Percentiles rank a stretch among this genome's conserved stretches.
Evolutionary conservation across 1,140 invertebrate genomes (phyloP).

Genomic region (Sycophaga agraensis): DNA sequence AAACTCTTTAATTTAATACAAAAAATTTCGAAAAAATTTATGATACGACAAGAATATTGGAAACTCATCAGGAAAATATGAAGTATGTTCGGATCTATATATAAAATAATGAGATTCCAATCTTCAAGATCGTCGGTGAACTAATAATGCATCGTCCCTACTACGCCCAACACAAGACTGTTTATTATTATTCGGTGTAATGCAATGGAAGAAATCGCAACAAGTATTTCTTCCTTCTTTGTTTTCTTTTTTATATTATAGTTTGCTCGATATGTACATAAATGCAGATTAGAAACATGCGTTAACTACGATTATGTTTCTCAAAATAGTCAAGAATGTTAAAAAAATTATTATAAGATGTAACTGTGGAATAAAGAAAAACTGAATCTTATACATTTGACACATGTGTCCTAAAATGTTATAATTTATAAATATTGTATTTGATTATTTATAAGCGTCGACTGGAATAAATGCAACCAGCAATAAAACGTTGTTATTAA

Average conservation of each 20-base stretch:
- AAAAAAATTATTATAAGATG: no score
- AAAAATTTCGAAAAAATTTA: slow-evolving; percentile 14
- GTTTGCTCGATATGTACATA: slow-evolving; percentile 27
- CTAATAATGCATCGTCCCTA: slow-evolving; percentile 30
- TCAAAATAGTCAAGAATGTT: slow-evolving; percentile 21
- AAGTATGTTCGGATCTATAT: slow-evolving; percentile 18
- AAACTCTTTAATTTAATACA: no score
- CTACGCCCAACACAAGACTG: slow-evolving; percentile 49
- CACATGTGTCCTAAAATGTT: slow-evolving; percentile 23
- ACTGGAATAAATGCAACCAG: slow-evolving; percentile 29
- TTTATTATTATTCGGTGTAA: slow-evolving; percentile 45
- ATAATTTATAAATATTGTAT: slow-evolving; percentile 31
- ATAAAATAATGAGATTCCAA: slow-evolving; percentile 24
- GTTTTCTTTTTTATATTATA: slow-evolving; percentile 29
- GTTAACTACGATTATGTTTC: slow-evolving; percentile 6
- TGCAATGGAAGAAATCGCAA: slow-evolving; percentile 17
- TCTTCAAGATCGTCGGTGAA: slow-evolving; percentile 14
- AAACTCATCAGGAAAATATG: slow-evolving; percentile 29
- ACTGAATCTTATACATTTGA: slow-evolving; percentile 16
- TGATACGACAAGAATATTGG: slow-evolving; percentile 31
- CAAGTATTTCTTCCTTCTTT: slow-evolving; percentile 7
- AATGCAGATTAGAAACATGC: slow-evolving; percentile 18
- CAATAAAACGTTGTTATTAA: slow-evolving; percentile 19
- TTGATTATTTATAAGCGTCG: slow-evolving; percentile 29
- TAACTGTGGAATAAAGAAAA: no score